Conservation (phyloP, 2,888 invertebrate species). For the Gastrophysa polygoni region DNA sequence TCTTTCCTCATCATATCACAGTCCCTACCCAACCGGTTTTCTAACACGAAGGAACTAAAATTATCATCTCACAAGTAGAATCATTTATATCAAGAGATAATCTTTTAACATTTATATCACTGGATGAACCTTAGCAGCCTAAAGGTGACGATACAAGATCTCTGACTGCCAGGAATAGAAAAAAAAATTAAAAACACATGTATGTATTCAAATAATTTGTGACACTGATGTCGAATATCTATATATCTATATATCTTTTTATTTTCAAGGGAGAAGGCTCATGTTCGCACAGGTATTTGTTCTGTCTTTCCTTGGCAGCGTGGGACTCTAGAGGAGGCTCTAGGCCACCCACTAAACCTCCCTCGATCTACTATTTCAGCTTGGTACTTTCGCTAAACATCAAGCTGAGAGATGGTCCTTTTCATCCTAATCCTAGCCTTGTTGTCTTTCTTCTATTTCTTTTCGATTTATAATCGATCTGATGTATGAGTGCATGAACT, state of each 20-base stretch:
- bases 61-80: too few species aligned
- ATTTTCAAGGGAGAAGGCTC: background rate
- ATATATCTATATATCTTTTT: background rate
- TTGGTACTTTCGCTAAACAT: background rate
- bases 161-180: too few species aligned
- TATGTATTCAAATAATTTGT: too few species aligned
- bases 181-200: too few species aligned
- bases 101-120: too few species aligned
- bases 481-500: background rate
- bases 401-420: background rate
- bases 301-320: background rate
- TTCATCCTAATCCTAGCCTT: background rate
- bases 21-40: too few species aligned
- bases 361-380: background rate
- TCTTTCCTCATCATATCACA: too few species aligned
- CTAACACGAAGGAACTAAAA: too few species aligned
- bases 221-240: too few species aligned
- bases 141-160: too few species aligned
- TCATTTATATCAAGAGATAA: too few species aligned
- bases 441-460: background rate
- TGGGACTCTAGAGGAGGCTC: background rate
- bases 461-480: background rate
- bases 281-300: background rate
- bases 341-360: background rate
- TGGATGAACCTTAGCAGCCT: too few species aligned